Conservation (phyloP, 1,140 invertebrate genomes). For the fruit fly (Drosophila melanogaster) region Release_6_plus_ISO1_MT NT_033777.3:2134501-2135000, state of each 20-base stretch:
- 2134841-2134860: background rate
- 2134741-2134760: no score
- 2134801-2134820: background rate
- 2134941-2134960: conserved; percentile 7
- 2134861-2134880: conserved; percentile 2
- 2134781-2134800: no score
- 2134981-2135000: background rate
- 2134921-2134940: background rate
- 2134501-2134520: no score
- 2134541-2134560: no score
- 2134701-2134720: no score
- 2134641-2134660: no score
- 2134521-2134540: no score
- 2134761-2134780: no score
- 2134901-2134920: background rate
- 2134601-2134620: conserved; percentile 19
- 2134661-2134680: conserved; percentile 9
- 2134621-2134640: conserved; percentile 10
- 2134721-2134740: no score
- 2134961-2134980: conserved; percentile 3
- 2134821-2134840: background rate
- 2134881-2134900: conserved; percentile 10
- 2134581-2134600: no score
- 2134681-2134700: background rate
- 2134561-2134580: no score